Evolutionary conservation across 1,140 invertebrate genomes (phyloP).

Genomic region (Linepithema humile): DNA sequence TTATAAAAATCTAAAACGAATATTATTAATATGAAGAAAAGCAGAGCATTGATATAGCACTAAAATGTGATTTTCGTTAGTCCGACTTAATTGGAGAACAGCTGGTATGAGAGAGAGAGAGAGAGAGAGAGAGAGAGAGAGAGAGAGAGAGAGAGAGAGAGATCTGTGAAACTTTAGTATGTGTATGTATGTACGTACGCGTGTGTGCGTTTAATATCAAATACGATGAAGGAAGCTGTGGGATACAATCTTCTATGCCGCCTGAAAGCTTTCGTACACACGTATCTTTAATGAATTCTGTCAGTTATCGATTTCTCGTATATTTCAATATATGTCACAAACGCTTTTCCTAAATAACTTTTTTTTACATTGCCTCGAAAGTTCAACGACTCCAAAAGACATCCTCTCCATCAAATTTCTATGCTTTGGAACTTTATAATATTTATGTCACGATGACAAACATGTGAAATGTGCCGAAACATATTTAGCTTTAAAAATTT

Average conservation of each 20-base stretch:
- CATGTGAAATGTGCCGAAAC: not conserved
- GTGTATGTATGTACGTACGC: not conserved
- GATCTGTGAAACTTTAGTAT: slow-evolving; percentile 6
- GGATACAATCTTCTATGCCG: slow-evolving; percentile 47
- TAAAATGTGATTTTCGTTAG: not conserved
- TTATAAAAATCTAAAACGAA: not conserved
- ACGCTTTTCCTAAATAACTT: not conserved
- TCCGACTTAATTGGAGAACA: slow-evolving; percentile 51
- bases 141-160: no score
- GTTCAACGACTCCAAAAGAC: not conserved
- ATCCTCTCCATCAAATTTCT: not conserved
- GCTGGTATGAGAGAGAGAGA: slow-evolving; percentile 40
- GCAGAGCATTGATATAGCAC: not conserved
- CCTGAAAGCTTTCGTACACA: slow-evolving; percentile 34
- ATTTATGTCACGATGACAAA: not conserved
- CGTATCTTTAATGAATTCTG: slow-evolving; percentile 62
- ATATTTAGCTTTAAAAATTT: not conserved
- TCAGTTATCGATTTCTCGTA: slow-evolving; percentile 53
- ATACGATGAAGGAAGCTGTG: slow-evolving; percentile 47
- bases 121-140: no score
- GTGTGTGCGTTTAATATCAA: slow-evolving; percentile 54
- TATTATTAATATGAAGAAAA: not conserved
- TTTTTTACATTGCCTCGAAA: not conserved
- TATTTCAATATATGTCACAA: slow-evolving; percentile 59
- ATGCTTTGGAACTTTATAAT: not conserved